Evolutionary conservation across 2,888 invertebrate genomes (phyloP).

Genomic region (Gastracanthus pulcherrimus): DNA sequence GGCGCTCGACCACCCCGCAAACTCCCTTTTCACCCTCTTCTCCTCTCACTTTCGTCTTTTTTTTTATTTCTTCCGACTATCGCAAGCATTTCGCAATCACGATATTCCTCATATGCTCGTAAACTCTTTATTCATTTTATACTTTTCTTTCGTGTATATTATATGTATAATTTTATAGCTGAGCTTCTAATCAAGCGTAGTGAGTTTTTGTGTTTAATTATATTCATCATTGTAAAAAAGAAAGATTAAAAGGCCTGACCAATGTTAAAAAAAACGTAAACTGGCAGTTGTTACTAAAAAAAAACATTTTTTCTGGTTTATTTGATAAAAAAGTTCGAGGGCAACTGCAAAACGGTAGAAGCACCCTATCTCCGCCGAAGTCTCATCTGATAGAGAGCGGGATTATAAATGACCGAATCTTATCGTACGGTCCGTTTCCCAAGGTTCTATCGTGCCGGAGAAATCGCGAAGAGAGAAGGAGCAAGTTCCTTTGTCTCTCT

Average conservation of each 20-base stretch:
- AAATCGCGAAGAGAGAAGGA: conserved; percentile 64
- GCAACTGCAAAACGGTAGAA: conserved; percentile 48
- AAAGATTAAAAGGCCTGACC: too few relatives aligned
- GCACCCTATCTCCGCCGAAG: conserved; percentile 49
- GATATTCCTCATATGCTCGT: conserved; percentile 45
- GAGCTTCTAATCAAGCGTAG: neutral
- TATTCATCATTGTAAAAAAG: too few relatives aligned
- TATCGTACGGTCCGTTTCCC: conserved; percentile 70
- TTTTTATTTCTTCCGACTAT: conserved; percentile 32
- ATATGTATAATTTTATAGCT: neutral
- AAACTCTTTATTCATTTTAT: conserved; percentile 26
- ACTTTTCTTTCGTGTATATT: neutral
- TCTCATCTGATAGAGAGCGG: conserved; percentile 57
- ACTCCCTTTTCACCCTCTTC: conserved; percentile 50
- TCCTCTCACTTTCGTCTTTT: too few relatives aligned
- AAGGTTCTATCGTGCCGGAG: conserved; percentile 72
- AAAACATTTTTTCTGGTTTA: too few relatives aligned
- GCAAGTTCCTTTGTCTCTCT: conserved; percentile 57
- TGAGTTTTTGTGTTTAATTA: neutral
- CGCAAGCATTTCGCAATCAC: conserved; percentile 42
- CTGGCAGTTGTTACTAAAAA: too few relatives aligned
- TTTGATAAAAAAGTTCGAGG: conserved; percentile 12
- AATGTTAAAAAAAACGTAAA: too few relatives aligned
- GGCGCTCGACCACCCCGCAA: conserved; percentile 60
- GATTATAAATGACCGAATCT: conserved; percentile 75